These are phyloP conservation scores for Scrobipalpa atriplicella DNA, from an alignment of 2,888 invertebrate genomes.

Conservation along the genomic window DNA sequence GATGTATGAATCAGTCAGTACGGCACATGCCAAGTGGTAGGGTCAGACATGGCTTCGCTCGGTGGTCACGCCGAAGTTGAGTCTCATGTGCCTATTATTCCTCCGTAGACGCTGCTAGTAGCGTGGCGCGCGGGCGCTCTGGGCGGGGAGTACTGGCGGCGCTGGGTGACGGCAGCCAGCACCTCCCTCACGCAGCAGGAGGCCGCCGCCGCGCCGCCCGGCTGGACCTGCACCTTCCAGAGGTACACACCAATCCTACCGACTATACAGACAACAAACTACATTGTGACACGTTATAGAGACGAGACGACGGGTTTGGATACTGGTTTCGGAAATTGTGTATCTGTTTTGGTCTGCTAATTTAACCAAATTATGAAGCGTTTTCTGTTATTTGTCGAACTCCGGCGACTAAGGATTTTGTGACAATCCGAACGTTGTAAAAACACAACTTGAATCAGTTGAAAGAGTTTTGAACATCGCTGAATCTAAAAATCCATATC, in stretches of 20 bases:
- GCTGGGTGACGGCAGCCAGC: constrained; percentile 75
- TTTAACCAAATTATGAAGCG: no score
- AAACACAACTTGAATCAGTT: no score
- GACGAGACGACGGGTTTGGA: not conserved
- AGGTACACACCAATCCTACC: constrained; percentile 73
- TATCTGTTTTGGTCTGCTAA: not conserved
- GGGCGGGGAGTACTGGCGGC: constrained; percentile 70
- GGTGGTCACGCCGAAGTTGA: no score
- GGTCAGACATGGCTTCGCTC: no score
- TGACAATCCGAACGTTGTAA: no score
- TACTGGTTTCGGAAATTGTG: not conserved
- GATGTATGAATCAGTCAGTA: no score
- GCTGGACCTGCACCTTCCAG: constrained; percentile 85
- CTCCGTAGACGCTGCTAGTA: constrained; percentile 75
- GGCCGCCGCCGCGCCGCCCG: constrained; percentile 82
- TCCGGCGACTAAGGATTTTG: no score
- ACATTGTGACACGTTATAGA: no score
- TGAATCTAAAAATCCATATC: no score
- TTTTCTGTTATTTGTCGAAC: no score
- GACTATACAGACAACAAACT: not conserved
- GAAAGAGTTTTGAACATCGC: no score
- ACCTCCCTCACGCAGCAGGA: constrained; percentile 79
- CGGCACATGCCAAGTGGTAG: no score
- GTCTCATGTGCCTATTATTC: not conserved
- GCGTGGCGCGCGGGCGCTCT: constrained; percentile 82